Base-by-base conservation (phyloP, 2,113 vertebrate species). In the Pithys albifrons region DNA sequence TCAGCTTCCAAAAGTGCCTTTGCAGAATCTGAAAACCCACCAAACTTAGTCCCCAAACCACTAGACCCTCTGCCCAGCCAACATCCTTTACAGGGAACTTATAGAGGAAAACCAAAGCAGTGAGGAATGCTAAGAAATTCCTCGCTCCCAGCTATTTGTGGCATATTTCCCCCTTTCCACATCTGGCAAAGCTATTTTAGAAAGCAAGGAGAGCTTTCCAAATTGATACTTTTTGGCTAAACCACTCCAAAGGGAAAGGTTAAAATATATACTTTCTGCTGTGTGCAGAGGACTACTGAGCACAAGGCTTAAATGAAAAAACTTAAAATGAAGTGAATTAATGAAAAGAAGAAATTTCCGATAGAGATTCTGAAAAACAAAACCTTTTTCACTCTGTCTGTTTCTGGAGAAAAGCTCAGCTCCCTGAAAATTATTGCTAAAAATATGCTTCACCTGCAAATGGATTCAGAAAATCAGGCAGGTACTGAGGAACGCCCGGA, bases 171-270 rank as follows among this genome's bases (percentile, higher is more conserved):
- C 76, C n/a, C 58, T 72, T 95, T 83, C 54, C 76, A 91, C 93
- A 95, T 96, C 96, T 97, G 95, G 95, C 37, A 82, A 92, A 96
- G 83, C 64, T 95, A 94, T 96, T 97, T 95, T 84, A 91, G 90
- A 92, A 90, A 88, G 73, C 45, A 49, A 84, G 73, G 73, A 83
- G 88, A 91, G 10, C 35, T 91, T 93, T 93, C 52, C 51, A 91
- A 61, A 92, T 33, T 31, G 64, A 85, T 61, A 3, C 12, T 64
- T 84, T 90, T 85, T 94, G 94, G 88, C 92, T 54, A 49, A 80
- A 61, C 24, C 12, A 2, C 61, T 84, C 27, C 23, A 89, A 93
- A 95, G 14, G 71, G 51, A 88, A 91, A 90, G 29, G 77, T 89
- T 95, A 82, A 67, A 91, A 64, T 1, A 3, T 12, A 27, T 10